Base-by-base conservation (phyloP, 2,797 vertebrate species). In the Notamacropus eugenii region DNA sequence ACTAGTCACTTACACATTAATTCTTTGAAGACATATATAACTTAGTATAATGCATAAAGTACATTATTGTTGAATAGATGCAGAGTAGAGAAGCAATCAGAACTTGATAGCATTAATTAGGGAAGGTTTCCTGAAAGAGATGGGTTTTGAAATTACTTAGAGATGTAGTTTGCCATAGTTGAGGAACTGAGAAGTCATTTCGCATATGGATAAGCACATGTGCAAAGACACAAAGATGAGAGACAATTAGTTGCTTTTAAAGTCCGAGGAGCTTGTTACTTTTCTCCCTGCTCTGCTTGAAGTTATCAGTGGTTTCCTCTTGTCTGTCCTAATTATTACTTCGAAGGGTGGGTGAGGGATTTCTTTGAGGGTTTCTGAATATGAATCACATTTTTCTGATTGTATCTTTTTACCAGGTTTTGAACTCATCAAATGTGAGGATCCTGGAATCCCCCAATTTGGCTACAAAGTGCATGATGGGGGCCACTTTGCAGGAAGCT, bases 401-500 rank as follows among this genome's bases (percentile, higher is more conserved):
- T 87, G 9, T 87, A 27, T 90, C 57, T 96, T 96, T 92, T 0
- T 67, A 91, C 28, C 98, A 99, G 99, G 99, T 98, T 99, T 99
- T 95, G 99, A 99, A 94, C 98, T 99, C 97, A 99, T 99, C 97
- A 99, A 99, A 97, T 99, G 99, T 11, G 99, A 99, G 97, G 99
- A 99, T 97, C 99, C 99, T 0, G 99, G 99, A 31, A 97, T 99
- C 46, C 99, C 99, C 0, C 99, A 99, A 98, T 99, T 99, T 27
- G 99, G 99, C 56, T 99, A 99, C 98, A 99, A 99, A 98, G 99
- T 99, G 29, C 99, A 99, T 0, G 99, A 99, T 22, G 99, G 99
- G 98, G 99, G 99, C 54, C 99, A 99, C 97, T 99, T 99, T 56
- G 99, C 99, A 3, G 99, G 99, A 93, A 99, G 99, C 98, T 99